phyloP scores from a whole-genome alignment of 1,140 invertebrate species.

The Palaemon carinicauda region DNA sequence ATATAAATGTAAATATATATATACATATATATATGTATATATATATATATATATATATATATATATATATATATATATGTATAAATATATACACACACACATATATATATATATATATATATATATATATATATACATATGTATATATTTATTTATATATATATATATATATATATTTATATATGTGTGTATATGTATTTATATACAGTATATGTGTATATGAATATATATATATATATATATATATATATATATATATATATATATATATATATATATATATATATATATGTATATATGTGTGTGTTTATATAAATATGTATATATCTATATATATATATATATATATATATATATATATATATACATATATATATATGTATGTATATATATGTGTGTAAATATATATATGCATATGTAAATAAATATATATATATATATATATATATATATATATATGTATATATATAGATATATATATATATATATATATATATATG shows the following conservation, averaged over 20 bases:
- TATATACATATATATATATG: background rate
- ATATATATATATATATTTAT: background rate
- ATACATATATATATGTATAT: too few species aligned
- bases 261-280: background rate
- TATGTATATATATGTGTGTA: background rate
- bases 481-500: background rate
- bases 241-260: background rate
- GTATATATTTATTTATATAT: background rate
- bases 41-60: background rate
- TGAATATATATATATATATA: background rate
- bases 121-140: too few species aligned
- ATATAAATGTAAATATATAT: too few species aligned
- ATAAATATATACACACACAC: too few species aligned
- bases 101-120: background rate
- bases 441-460: background rate
- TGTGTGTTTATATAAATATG: too few species aligned
- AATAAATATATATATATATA: background rate
- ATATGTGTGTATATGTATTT: background rate
- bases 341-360: background rate
- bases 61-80: background rate
- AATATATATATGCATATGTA: too few species aligned
- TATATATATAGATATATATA: background rate
- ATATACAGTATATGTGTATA: too few species aligned
- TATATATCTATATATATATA: background rate
- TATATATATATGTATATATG: too few species aligned